These are phyloP conservation scores for Pomatorhinus ruficollis DNA, from an alignment of 2,113 vertebrate genomes.

Conservation along the genomic window DNA sequence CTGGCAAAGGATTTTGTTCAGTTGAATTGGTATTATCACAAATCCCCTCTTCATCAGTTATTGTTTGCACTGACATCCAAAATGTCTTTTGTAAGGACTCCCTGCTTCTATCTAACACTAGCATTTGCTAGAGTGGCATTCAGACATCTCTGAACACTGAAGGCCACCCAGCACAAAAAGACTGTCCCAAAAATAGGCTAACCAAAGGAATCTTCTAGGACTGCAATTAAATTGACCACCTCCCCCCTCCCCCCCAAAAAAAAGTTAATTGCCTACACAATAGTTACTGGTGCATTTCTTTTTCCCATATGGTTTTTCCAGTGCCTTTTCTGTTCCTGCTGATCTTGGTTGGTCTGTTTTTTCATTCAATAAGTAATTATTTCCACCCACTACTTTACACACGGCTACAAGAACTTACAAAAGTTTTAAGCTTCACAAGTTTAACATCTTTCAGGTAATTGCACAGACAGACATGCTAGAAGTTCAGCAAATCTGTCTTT, in stretches of 20 bases:
- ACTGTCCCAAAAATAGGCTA: background rate
- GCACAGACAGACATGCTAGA: background rate
- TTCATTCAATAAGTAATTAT: background rate
- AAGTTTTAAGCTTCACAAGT: background rate
- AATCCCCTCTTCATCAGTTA: background rate
- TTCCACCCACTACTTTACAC: background rate
- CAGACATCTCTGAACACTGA: background rate
- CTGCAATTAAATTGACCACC: background rate
- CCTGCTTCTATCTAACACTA: background rate
- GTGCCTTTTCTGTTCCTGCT: background rate
- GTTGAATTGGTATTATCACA: background rate
- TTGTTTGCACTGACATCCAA: background rate
- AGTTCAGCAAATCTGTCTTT: background rate
- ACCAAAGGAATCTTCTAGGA: background rate
- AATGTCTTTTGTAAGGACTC: background rate
- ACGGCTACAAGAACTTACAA: background rate
- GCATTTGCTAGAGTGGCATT: background rate
- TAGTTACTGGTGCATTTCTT: background rate
- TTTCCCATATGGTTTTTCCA: background rate
- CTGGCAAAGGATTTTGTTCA: background rate
- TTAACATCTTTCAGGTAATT: background rate
- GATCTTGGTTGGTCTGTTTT: background rate
- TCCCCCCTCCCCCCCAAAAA: no score
- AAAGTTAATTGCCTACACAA: background rate
- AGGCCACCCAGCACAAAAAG: background rate